A percentile compares a stretch with the other conserved stretches of the same genome.
Conservation (phyloP, 2,888 invertebrate genomes). For the Linnaemya tessellans region DNA sequence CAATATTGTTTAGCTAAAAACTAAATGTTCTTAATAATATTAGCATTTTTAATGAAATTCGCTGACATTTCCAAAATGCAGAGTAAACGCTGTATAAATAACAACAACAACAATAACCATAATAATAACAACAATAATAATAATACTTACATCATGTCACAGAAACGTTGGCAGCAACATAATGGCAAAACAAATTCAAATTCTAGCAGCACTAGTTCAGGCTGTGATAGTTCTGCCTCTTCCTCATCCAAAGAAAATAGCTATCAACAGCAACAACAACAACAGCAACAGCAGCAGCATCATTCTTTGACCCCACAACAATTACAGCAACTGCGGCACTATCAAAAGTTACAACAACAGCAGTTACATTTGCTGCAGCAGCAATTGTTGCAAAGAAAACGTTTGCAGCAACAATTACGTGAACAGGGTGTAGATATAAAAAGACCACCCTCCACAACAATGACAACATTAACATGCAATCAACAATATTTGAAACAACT, state of each 20-base stretch:
- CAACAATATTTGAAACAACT: slow-evolving; percentile 79
- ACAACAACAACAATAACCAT: slow-evolving; percentile 48
- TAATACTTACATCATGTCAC: slow-evolving; percentile 59
- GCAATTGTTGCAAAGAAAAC: slow-evolving; percentile 82
- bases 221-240: slow-evolving; percentile 79
- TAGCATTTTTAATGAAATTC: slow-evolving; percentile 83
- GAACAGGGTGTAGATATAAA: slow-evolving; percentile 77
- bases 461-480: slow-evolving; percentile 76
- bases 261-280: slow-evolving; percentile 72
- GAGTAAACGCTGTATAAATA: slow-evolving; percentile 76
- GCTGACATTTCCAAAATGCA: slow-evolving; percentile 83
- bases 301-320: slow-evolving; percentile 85
- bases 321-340: slow-evolving; percentile 84
- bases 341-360: slow-evolving; percentile 82
- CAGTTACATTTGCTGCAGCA: slow-evolving; percentile 82
- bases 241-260: slow-evolving; percentile 79
- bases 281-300: slow-evolving; percentile 75
- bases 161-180: slow-evolving; percentile 69
- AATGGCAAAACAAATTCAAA: slow-evolving; percentile 69
- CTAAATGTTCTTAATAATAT: slow-evolving; percentile 83
- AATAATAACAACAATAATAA: slow-evolving; percentile 71
- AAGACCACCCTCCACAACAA: slow-evolving; percentile 47
- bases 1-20: slow-evolving; percentile 68
- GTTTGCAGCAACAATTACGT: slow-evolving; percentile 80
- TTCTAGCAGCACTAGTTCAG: slow-evolving; percentile 81